Conservation (phyloP, 2,888 invertebrate genomes). For the Candidula unifasciata region DNA sequence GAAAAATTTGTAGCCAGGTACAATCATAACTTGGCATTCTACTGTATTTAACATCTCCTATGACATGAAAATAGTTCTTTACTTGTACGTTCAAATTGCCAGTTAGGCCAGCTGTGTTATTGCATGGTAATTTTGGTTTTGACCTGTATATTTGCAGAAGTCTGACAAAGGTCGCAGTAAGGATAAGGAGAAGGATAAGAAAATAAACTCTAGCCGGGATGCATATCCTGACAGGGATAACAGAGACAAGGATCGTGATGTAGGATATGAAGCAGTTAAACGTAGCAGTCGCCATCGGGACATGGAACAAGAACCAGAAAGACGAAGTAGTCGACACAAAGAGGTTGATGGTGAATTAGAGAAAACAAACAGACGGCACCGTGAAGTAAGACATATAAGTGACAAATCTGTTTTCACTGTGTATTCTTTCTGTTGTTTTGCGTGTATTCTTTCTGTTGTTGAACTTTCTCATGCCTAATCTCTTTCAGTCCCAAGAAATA, state of each 20-base stretch:
- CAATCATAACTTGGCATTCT: no score
- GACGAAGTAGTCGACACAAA: slow-evolving; percentile 15
- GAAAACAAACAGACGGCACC: background rate
- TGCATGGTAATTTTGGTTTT: background rate
- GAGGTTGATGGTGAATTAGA: background rate
- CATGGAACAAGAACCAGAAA: background rate
- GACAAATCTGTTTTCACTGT: background rate
- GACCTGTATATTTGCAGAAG: slow-evolving; percentile 1
- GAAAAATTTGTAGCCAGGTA: no score
- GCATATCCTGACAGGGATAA: slow-evolving; percentile 31
- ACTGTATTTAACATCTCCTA: no score
- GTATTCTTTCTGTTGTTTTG: background rate
- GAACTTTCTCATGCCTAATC: no score
- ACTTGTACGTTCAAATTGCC: no score
- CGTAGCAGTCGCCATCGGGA: slow-evolving; percentile 29
- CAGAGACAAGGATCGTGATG: slow-evolving; percentile 47
- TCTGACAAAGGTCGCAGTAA: slow-evolving; percentile 12
- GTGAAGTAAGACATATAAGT: slow-evolving; percentile 7
- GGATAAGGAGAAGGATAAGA: slow-evolving; percentile 5
- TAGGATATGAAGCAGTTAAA: slow-evolving; percentile 50
- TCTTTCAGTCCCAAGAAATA: no score
- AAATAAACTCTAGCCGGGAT: slow-evolving; percentile 33
- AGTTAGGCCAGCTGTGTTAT: no score
- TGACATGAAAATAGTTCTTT: no score
- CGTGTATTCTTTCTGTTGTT: background rate